These are phyloP conservation scores for Uropsilus gracilis DNA, from an alignment of 2,113 vertebrate species.

Conservation along the genomic window DNA sequence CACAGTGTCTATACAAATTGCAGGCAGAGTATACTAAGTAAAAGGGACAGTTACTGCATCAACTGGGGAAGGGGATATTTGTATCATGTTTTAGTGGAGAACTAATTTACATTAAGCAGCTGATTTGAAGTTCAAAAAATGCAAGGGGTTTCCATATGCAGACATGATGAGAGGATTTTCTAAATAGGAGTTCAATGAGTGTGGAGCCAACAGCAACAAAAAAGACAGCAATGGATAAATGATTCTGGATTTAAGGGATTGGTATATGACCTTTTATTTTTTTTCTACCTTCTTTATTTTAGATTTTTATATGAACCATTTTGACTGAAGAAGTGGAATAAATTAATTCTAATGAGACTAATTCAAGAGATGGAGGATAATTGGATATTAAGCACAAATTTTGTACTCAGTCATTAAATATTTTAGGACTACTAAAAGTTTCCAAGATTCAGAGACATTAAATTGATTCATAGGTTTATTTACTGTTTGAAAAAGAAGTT, in stretches of 20 bases:
- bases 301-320: too few relatives aligned
- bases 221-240: neutral
- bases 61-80: accelerated
- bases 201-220: neutral
- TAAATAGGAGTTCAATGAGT: neutral
- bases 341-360: neutral
- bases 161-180: neutral
- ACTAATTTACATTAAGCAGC: neutral
- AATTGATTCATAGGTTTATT: neutral
- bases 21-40: neutral
- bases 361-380: neutral
- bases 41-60: neutral
- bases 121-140: neutral
- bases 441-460: neutral
- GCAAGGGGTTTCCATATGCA: neutral
- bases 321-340: neutral
- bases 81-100: neutral
- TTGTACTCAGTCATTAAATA: neutral
- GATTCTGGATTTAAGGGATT: neutral
- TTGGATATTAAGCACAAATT: neutral
- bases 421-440: neutral
- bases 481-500: neutral
- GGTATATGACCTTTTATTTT: neutral
- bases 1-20: neutral
- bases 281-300: too few relatives aligned